Evolutionary conservation across 2,888 invertebrate species (phyloP), one percentile per base, ranked within the genome.

Genomic region (Tetranychus truncatus): DNA sequence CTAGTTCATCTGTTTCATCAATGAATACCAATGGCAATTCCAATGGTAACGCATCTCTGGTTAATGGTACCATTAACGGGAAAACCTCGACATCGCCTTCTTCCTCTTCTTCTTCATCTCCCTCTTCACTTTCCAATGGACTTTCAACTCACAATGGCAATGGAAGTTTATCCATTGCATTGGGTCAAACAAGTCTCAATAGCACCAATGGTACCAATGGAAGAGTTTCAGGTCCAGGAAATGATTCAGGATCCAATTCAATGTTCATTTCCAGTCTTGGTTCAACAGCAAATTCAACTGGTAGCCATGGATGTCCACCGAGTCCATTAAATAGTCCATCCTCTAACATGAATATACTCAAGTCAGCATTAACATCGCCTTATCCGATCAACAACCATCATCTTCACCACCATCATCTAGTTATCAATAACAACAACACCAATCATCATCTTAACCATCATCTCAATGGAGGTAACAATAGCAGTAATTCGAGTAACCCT

Each of bases 341-440:
- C 69, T 24, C 69, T 11, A 69, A n/a, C 11, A 69, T 69, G 69
- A 74, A 74, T 45, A 76, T 76, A 21, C 66, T 76, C 6, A 76
- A 76, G 74, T 34, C 74, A 21, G 76, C 74, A 18, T 69, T 76
- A 21, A 76, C 76, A 20, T 69, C 69, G 34, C 69, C 69, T 20
- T 69, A 69, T 69, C 69, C 69, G 69, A 69, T 69, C 21, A 69
- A 24, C 69, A 69, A 69, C 21, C 20, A 24, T 0, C 55, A 55
- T 15, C 55, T 15, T 55, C 55, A 55, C 55, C 55, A 55, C 7
- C 55, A 55, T 55, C 34, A 34, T 34, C 34, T 34, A 34, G 34
- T 34, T 34, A 34, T 34, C 34, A 34, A 34, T 45, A 20, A 44
- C 1, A 66, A 66, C 45, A 45, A 75, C 66, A 7, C 65, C 66